Evolutionary conservation across 2,888 invertebrate species (phyloP).

Genomic region (Ophion costatus): DNA sequence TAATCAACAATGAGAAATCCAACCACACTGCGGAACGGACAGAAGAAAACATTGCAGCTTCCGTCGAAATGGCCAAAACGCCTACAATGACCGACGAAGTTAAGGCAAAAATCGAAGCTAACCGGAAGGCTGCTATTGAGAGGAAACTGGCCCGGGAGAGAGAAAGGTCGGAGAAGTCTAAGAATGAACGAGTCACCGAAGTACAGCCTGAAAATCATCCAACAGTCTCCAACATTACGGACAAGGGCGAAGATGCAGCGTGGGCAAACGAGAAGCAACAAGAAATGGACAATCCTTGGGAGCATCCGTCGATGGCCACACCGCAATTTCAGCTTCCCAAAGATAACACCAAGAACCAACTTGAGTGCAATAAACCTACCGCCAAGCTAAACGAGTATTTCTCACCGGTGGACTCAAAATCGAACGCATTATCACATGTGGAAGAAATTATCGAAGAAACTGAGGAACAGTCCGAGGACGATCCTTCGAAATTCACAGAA

Average conservation of each 20-base stretch:
- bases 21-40: background rate
- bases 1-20: conserved; percentile 78
- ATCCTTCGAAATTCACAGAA: background rate
- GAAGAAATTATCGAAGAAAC: background rate
- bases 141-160: conserved; percentile 85
- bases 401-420: background rate
- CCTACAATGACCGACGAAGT: conserved; percentile 86
- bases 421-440: background rate
- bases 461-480: background rate
- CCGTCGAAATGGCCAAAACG: conserved; percentile 38
- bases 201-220: background rate
- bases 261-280: conserved; percentile 35
- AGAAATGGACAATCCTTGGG: conserved; percentile 21
- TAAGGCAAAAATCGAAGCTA: conserved; percentile 88
- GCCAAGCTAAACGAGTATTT: no score
- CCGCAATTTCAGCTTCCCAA: background rate
- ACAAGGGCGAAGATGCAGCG: background rate
- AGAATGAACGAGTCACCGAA: background rate
- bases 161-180: conserved; percentile 20
- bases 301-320: background rate
- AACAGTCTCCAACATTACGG: background rate
- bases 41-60: conserved; percentile 31
- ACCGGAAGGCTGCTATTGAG: conserved; percentile 88
- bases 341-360: background rate
- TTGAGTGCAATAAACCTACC: background rate